Conservation (phyloP, 2,888 invertebrate species). For the Hydraecia micacea region DNA sequence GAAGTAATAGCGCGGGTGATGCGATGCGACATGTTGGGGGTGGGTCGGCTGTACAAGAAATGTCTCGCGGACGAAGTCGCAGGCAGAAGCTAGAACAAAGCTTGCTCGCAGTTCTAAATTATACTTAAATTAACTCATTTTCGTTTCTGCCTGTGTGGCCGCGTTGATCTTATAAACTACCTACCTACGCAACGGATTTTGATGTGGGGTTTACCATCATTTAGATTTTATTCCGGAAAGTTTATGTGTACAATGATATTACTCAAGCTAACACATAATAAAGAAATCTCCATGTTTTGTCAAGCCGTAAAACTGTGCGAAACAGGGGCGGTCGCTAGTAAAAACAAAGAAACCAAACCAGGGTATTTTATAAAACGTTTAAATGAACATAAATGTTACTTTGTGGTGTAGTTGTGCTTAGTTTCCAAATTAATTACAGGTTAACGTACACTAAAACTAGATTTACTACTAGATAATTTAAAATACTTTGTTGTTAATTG, state of each 20-base stretch:
- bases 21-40: no score
- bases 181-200: neutral
- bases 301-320: neutral
- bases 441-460: conserved; percentile 1
- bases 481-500: conserved; percentile 9
- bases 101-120: no score
- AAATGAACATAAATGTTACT: neutral
- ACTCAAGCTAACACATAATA: neutral
- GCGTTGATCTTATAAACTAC: neutral
- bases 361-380: neutral
- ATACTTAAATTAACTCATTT: no score
- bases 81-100: no score
- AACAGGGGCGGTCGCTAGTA: neutral
- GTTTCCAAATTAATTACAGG: conserved; percentile 13
- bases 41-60: no score
- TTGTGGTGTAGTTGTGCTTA: neutral
- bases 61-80: no score
- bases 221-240: neutral
- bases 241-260: neutral
- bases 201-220: neutral
- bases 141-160: neutral
- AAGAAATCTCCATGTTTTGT: neutral
- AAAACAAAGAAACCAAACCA: conserved; percentile 9
- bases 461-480: conserved; percentile 7
- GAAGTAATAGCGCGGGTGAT: no score